Conservation (phyloP, 2,797 vertebrate species). For the Masticophis lateralis region DNA sequence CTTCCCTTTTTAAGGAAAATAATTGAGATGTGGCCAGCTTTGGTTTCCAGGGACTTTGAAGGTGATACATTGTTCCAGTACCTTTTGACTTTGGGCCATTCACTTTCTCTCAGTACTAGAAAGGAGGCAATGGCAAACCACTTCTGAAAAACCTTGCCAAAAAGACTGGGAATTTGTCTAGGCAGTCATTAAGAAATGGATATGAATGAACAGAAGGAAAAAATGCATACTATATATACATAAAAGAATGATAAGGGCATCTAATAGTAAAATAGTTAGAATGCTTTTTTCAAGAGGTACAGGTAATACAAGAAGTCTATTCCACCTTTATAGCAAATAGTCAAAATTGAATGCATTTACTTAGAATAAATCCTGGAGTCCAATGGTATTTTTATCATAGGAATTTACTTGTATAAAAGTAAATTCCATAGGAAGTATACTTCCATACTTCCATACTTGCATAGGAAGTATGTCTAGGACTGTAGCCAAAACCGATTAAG, state of each 20-base stretch:
- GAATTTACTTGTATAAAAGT: neutral
- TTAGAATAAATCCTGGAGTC: neutral
- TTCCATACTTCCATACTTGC: too few relatives aligned
- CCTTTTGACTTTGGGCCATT: neutral
- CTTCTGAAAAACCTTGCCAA: neutral
- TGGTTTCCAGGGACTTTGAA: neutral
- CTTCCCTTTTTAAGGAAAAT: neutral
- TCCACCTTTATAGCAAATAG: neutral
- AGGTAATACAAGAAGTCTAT: neutral
- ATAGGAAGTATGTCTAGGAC: neutral
- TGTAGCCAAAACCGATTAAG: neutral
- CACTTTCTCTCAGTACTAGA: neutral
- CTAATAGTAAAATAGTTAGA: neutral
- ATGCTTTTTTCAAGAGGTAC: neutral
- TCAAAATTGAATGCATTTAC: neutral
- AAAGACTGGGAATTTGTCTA: neutral
- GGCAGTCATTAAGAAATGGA: neutral
- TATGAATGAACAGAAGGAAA: neutral
- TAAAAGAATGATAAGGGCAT: neutral
- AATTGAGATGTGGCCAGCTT: neutral
- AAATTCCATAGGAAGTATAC: too few relatives aligned
- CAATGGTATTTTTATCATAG: neutral
- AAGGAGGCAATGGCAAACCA: neutral
- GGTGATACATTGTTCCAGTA: neutral
- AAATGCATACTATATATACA: neutral